Evolutionary conservation across 1,140 invertebrate genomes (phyloP), one percentile per base, ranked within the genome.

Genomic region (Philopotamus ludificatus): DNA sequence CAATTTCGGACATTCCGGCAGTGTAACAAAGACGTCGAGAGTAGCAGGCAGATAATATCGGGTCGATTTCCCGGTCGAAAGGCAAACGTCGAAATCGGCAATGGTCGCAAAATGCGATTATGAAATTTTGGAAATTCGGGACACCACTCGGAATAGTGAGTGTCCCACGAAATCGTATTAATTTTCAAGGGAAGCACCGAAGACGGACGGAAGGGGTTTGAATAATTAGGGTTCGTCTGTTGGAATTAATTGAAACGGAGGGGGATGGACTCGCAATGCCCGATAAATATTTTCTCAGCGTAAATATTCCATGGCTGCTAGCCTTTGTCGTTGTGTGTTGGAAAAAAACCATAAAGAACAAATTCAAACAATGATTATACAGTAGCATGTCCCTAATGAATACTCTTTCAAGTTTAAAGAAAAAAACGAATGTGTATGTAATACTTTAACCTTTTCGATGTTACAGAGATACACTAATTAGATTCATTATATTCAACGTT

Each of bases 211-310:
- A 54, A 54, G 50, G 62, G 66, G 61, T 67, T 67, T 67, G 58
- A 68, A 68, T 68, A 68, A 68, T 68, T 68, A 65, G 62, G 62
- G 57, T 65, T 44, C 49, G 62, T 65, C 62, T 65, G 47, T 34
- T 58, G 61, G 61, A 65, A 68, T 65, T 64, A 65, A 65, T 68
- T 63, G 54, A 57, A 63, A 67, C 58, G 42, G 25, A 16, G 15
- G 42, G 20, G 47, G 28, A 45, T 22, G 45, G 50, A 22, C 22
- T 53, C 12, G 28, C 21, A 53, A 25, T 22, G 21, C 8, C 50
- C 28, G 50, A 53, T 25, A 53, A 53, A 53, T 53, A 53, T 53
- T 53, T 53, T 53, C 18, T 16, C 28, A 4, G 28, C 20, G 50
- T 1, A 22, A 34, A 34, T 34, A 34, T 4, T 34, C 12, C 28